Base-by-base conservation (phyloP, 2,888 invertebrate genomes). In the Lottia scabra region DNA sequence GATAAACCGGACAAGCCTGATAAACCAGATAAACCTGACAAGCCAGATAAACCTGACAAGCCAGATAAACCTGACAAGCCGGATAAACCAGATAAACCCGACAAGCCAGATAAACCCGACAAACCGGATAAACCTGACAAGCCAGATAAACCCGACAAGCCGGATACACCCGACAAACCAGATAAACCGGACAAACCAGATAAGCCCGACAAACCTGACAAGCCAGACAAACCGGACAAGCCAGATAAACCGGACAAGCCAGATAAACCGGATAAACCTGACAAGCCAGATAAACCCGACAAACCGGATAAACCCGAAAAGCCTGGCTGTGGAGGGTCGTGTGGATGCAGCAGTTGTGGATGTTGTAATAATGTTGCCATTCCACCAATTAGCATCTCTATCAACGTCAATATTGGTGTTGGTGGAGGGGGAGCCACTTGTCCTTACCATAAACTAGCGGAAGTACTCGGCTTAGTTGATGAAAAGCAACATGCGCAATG, bases 401-500 rank as follows among this genome's bases (percentile, higher is more conserved):
- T 70, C 16, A 70, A 70, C 15, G 38, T 70, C 65, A 65, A 44
- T 46, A 38, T 45, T 1, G 30, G 48, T 48, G 12, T 56, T 12
- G 56, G 56, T 0, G 48, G 48, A 26, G 56, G n/a, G 8, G 62
- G 56, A 27, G 43, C 26, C 19, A 56, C 45, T 56, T 70, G 70
- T 30, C 63, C 70, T 10, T 48, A 48, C 38, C 65, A 70, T 38
- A 70, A 70, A 56, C 70, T 70, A 26, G 43, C 46, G 5, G 27
- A 65, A 65, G 27, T 65, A 26, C 65, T 70, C 3, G 70, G 70
- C 5, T 48, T 70, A 10, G 63, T 65, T 38, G 65, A 56, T 45
- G 16, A 65, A 48, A 48, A 70, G 19, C 12, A 48, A 15, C 70
- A 70, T 13, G 23, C 62, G 38, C 43, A 44, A 23, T 56, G 56